phyloP scores from a whole-genome alignment of 2,888 invertebrate species.

The Lissocephala sabroskyi region DNA sequence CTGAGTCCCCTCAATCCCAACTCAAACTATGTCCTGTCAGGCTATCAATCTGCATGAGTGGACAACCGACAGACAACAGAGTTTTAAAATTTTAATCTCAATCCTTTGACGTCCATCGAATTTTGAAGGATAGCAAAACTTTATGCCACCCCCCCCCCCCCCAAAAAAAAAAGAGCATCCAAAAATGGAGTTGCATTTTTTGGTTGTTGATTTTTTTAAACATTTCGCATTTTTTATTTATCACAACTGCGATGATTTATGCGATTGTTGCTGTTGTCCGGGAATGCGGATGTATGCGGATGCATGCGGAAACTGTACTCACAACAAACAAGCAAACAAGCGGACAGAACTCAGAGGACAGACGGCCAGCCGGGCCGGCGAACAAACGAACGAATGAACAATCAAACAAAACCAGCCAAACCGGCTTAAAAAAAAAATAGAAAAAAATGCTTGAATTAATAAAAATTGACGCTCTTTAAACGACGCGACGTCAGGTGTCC shows the following conservation, averaged over 20 bases:
- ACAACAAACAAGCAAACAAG: conserved; percentile 23
- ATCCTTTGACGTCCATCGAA: too few relatives aligned
- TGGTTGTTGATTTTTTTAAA: conserved; percentile 25
- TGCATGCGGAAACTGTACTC: conserved; percentile 14
- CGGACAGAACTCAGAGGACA: too few relatives aligned
- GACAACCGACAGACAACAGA: too few relatives aligned
- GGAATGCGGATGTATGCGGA: conserved; percentile 27
- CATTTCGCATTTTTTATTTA: conserved; percentile 45
- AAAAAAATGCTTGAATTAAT: too few relatives aligned
- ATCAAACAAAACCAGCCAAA: too few relatives aligned
- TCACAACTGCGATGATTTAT: conserved; percentile 45
- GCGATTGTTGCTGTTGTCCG: conserved; percentile 20
- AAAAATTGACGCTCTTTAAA: too few relatives aligned
- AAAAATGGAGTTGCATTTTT: background rate
- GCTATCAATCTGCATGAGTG: conserved; percentile 33
- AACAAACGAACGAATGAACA: background rate
- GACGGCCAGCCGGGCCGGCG: too few relatives aligned
- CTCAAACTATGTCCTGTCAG: too few relatives aligned
- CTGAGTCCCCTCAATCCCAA: too few relatives aligned
- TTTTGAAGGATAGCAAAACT: conserved; percentile 20
- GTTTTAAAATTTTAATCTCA: too few relatives aligned
- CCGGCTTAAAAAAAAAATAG: too few relatives aligned
- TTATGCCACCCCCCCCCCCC: background rate
- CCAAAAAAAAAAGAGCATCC: background rate
- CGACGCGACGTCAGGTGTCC: too few relatives aligned